Evolutionary conservation across 2,113 vertebrate genomes (phyloP).

Genomic region (Electrona antarctica): DNA sequence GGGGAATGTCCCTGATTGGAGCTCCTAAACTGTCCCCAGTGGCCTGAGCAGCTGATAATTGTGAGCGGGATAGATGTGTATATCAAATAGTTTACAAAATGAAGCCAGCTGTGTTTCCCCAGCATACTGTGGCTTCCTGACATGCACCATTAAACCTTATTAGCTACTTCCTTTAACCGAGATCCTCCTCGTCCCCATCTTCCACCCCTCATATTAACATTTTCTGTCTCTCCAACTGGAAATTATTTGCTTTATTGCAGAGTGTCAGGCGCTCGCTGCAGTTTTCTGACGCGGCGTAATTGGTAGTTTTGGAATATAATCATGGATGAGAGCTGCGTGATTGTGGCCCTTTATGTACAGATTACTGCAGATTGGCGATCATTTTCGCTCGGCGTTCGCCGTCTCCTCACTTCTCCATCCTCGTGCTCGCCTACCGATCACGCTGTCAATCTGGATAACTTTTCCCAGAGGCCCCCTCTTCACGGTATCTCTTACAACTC

Average conservation of each 20-base stretch:
- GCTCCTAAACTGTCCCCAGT: constrained; percentile 91
- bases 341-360: constrained; percentile 93
- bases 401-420: constrained; percentile 67
- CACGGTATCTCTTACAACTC: constrained; percentile 81
- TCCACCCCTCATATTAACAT: constrained; percentile 98
- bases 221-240: constrained; percentile 99
- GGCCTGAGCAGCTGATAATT: constrained; percentile 95
- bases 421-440: constrained; percentile 56
- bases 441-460: constrained; percentile 87
- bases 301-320: constrained; percentile 98
- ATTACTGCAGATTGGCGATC: constrained; percentile 91
- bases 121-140: constrained; percentile 99
- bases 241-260: constrained; percentile 99
- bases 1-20: constrained; percentile 76
- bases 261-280: constrained; percentile 95
- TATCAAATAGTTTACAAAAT: constrained; percentile 99
- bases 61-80: constrained; percentile 94
- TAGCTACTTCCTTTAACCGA: constrained; percentile 99
- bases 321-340: constrained; percentile 88
- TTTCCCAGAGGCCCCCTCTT: constrained; percentile 85
- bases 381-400: constrained; percentile 51
- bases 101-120: constrained; percentile 99
- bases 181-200: constrained; percentile 96
- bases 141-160: constrained; percentile 99
- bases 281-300: constrained; percentile 96